Conservation (phyloP, 2,888 invertebrate species). For the Acrobasis consociella region DNA sequence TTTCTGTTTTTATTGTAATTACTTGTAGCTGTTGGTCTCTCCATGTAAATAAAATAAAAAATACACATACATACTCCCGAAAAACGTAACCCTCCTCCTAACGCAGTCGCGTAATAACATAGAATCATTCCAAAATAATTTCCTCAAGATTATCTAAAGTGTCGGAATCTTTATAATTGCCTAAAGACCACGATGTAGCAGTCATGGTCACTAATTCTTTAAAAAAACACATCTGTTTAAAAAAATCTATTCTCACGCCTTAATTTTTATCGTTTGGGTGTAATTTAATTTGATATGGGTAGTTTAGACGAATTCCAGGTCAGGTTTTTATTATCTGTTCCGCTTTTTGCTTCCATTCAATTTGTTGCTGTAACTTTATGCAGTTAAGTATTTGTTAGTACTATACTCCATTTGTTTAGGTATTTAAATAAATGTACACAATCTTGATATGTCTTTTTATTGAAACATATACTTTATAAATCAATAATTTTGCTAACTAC, state of each 20-base stretch:
- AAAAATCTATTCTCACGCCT: conserved; percentile 60
- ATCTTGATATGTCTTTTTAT: too few relatives aligned
- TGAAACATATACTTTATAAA: too few relatives aligned
- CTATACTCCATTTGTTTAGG: not conserved
- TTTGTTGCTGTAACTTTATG: conserved; percentile 6
- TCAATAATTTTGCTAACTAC: too few relatives aligned
- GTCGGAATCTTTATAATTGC: conserved; percentile 21
- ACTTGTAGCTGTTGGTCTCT: too few relatives aligned
- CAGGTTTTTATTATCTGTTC: conserved; percentile 44
- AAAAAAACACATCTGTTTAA: conserved; percentile 37
- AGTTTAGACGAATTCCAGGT: conserved; percentile 52
- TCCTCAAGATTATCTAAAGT: not conserved
- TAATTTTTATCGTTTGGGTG: conserved; percentile 62
- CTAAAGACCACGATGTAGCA: conserved; percentile 25
- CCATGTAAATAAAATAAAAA: too few relatives aligned
- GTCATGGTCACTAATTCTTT: conserved; percentile 48
- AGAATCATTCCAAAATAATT: not conserved
- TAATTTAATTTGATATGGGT: conserved; percentile 68
- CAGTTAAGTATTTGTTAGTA: conserved; percentile 6
- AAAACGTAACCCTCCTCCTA: too few relatives aligned
- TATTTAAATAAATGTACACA: too few relatives aligned
- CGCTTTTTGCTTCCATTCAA: conserved; percentile 23
- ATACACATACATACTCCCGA: too few relatives aligned
- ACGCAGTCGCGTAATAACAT: too few relatives aligned
- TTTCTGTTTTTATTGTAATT: too few relatives aligned